Evolutionary conservation across 2,888 invertebrate species (phyloP).

Genomic region (Hirtodrosophila duncani): DNA sequence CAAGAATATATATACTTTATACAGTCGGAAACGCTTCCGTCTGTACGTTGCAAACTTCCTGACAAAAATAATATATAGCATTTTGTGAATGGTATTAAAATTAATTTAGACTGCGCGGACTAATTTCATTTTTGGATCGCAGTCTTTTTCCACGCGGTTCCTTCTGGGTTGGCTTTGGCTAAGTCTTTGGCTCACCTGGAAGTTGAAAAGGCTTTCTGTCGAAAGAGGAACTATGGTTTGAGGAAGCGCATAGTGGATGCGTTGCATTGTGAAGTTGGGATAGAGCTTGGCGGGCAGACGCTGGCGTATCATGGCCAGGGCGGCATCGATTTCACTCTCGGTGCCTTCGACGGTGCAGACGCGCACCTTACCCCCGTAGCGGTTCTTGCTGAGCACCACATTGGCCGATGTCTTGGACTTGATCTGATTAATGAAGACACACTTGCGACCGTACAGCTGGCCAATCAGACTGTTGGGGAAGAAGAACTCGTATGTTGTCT

Average conservation of each 20-base stretch:
- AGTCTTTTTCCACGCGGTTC: too few species aligned
- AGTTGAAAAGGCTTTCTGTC: conserved; percentile 75
- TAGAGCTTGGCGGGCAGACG: conserved; percentile 90
- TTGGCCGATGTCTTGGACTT: conserved; percentile 88
- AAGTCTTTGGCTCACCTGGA: conserved; percentile 77
- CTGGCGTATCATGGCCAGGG: conserved; percentile 89
- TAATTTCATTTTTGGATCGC: too few species aligned
- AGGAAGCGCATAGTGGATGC: conserved; percentile 76
- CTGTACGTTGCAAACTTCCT: too few species aligned
- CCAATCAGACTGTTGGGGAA: conserved; percentile 89
- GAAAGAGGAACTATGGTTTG: conserved; percentile 77
- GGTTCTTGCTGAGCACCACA: conserved; percentile 86
- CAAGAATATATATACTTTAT: too few species aligned
- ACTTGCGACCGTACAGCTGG: conserved; percentile 90
- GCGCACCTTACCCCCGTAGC: conserved; percentile 85
- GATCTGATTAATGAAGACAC: conserved; percentile 88
- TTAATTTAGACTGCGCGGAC: too few species aligned
- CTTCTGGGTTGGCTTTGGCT: too few species aligned
- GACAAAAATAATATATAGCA: too few species aligned
- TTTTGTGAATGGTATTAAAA: too few species aligned
- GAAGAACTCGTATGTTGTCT: conserved; percentile 82
- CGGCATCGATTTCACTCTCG: conserved; percentile 87
- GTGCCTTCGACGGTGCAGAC: conserved; percentile 91
- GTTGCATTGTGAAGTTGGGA: conserved; percentile 86
- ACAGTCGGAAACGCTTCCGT: too few species aligned